Conservation (phyloP, 1,140 invertebrate species). For the Drosophila nigrodunni region DNA sequence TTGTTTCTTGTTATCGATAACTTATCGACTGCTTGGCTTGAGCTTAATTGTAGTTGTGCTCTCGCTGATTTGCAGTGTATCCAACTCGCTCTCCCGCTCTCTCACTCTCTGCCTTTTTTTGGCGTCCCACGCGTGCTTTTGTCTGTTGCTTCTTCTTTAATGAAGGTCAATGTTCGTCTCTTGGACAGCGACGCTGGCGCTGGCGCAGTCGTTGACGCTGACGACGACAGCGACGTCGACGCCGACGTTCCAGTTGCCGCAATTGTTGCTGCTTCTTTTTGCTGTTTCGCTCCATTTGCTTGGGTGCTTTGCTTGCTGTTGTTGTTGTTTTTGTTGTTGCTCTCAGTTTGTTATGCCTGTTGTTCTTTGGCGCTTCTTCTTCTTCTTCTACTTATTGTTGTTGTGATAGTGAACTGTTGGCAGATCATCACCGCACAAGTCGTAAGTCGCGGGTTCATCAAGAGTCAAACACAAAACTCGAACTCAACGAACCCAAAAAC, state of each 20-base stretch:
- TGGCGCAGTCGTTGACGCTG: constrained; percentile 38
- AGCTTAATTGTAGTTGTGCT: too few relatives aligned
- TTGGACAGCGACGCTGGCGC: constrained; percentile 33
- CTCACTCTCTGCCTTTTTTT: neutral
- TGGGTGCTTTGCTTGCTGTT: constrained; percentile 43
- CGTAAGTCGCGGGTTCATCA: constrained; percentile 45
- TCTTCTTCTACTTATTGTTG: neutral
- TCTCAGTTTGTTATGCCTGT: neutral
- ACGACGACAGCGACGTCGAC: constrained; percentile 35
- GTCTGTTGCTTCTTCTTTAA: constrained; percentile 65
- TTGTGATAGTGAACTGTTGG: constrained; percentile 32
- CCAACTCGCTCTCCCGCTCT: constrained; percentile 4
- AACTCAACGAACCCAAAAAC: constrained; percentile 13
- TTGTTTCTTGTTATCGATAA: neutral
- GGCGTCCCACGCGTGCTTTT: neutral
- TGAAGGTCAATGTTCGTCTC: constrained; percentile 79
- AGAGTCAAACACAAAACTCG: constrained; percentile 29
- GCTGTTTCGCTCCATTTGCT: constrained; percentile 51
- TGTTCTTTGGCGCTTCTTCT: too few relatives aligned
- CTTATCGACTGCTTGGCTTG: neutral
- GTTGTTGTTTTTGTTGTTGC: constrained; percentile 9
- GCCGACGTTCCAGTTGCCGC: constrained; percentile 30
- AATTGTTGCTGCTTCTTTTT: constrained; percentile 22
- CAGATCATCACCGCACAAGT: constrained; percentile 27
- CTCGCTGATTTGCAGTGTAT: neutral